Evolutionary conservation across 2,888 invertebrate genomes (phyloP), one percentile per base, ranked within the genome.

Genomic region (Volucella inanis): DNA sequence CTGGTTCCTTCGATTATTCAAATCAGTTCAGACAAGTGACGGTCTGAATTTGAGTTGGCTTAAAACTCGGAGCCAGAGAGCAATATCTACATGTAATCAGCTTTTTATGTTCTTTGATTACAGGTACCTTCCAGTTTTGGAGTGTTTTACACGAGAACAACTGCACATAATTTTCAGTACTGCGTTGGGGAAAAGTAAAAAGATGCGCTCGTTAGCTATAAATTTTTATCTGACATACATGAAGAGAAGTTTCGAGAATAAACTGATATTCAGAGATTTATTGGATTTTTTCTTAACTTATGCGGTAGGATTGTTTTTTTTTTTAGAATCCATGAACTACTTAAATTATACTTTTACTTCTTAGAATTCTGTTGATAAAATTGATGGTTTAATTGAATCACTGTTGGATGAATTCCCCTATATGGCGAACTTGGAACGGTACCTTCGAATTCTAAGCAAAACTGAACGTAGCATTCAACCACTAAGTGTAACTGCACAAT

Each of bases 381-480:
- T 85, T n/a, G 76, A 81, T 31, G 47, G 15, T 12, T 80, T 85
- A 11, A 62, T 85, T 15, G 76, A 45, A 0, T 54, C 68, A 0
- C 31, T 85, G 14, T 85, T 80, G 76, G 62, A 72, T 43, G 18
- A 67, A 38, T 85, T 85, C 52, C 72, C 81, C 1, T 85, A 85
- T 15, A 55, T 85, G 12, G 62, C 76, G 1, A 15, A 47, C 0
- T 72, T 85, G 41, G 64, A 59, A 2, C 68, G 76, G 6, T 85
- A 77, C 41, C n/a, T 76, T n/a, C 59, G 72, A 50, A 52, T 85
- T 39, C 22, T 85, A n/a, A 47, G 31, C 15, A 85, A 77, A 64
- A 0, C 15, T 0, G 22, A 72, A 1, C 68, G 55, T 67, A 52
- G 49, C 38, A 3, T 64, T 1, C 47, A 49, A 1, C 38, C 50